A percentile compares a stretch with the other conserved stretches of the same genome.
Conservation (phyloP, 2,113 vertebrate species). For the Chloropsis cyanopogon region DNA sequence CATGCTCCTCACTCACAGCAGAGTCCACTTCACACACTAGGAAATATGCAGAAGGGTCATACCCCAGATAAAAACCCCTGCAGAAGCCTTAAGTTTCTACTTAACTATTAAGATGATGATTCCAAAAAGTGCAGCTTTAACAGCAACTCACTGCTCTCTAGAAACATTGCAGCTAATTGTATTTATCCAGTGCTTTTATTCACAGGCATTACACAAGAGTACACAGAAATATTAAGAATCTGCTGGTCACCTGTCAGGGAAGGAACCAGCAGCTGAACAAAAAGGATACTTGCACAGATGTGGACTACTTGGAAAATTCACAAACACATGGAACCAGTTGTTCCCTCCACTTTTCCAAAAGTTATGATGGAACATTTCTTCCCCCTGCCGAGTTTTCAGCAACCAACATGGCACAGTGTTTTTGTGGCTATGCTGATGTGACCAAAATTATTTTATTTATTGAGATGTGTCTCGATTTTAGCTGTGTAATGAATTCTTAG, state of each 20-base stretch:
- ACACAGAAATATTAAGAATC: not conserved
- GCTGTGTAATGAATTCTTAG: not conserved
- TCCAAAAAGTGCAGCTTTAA: not conserved
- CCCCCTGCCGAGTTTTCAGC: not conserved
- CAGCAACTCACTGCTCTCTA: not conserved
- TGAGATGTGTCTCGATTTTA: not conserved
- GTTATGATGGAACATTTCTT: not conserved
- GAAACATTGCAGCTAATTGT: not conserved
- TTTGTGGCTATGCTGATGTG: not conserved
- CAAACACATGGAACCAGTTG: not conserved
- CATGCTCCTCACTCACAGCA: not conserved
- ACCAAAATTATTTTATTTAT: not conserved
- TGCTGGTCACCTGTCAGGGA: not conserved
- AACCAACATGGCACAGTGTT: not conserved
- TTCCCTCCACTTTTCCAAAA: not conserved
- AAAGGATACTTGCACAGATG: not conserved
- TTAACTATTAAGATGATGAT: not conserved
- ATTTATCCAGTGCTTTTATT: not conserved
- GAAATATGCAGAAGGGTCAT: accelerated
- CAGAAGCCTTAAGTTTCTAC: not conserved
- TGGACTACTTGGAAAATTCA: not conserved
- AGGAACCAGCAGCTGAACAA: not conserved
- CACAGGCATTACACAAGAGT: not conserved
- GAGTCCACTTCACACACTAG: not conserved
- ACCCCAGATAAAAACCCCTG: not conserved